A percentile compares a stretch with the other conserved stretches of the same genome.
Conservation (phyloP, 1,140 invertebrate genomes). For the Apis cerana region DNA sequence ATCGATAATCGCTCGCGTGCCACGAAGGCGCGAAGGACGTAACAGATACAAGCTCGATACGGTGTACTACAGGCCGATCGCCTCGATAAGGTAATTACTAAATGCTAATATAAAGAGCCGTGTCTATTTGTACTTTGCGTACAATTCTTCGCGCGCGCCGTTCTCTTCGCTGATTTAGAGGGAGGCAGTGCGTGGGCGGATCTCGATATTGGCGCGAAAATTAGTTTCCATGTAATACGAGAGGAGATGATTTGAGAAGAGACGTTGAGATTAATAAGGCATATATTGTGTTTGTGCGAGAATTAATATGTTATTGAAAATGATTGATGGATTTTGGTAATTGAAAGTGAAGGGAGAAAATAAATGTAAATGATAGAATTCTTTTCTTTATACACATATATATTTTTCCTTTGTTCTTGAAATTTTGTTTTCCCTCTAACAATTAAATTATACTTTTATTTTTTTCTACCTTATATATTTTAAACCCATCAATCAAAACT, state of each 20-base stretch:
- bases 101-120: constrained; percentile 72
- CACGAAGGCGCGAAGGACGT: constrained; percentile 72
- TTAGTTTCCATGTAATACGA: background rate
- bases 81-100: constrained; percentile 77
- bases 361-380: too few species aligned
- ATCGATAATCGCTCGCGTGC: constrained; percentile 70
- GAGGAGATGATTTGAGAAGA: background rate
- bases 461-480: too few species aligned
- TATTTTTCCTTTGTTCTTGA: too few species aligned
- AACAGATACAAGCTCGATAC: constrained; percentile 78
- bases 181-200: background rate
- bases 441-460: too few species aligned
- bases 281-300: too few species aligned
- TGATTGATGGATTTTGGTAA: too few species aligned
- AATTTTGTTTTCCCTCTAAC: too few species aligned
- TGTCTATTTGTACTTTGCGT: constrained; percentile 65
- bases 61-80: constrained; percentile 72
- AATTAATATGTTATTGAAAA: too few species aligned
- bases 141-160: background rate
- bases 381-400: too few species aligned
- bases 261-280: background rate
- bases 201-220: background rate
- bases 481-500: too few species aligned
- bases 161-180: constrained; percentile 8
- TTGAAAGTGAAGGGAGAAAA: too few species aligned